Evolutionary conservation across 2,113 vertebrate species (phyloP).

Genomic region (Petromus typicus): DNA sequence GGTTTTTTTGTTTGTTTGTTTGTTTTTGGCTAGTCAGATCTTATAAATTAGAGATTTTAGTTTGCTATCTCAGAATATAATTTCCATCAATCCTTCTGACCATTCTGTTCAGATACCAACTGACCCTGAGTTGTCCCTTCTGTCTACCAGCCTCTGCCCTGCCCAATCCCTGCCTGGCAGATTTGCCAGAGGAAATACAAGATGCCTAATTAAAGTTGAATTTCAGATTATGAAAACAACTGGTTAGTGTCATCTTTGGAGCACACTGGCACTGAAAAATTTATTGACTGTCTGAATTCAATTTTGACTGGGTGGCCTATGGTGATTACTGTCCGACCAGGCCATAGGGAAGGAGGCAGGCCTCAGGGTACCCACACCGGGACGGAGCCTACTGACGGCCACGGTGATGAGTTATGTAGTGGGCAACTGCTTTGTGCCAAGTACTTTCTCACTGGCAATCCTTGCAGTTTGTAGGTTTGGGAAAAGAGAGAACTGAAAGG

Average conservation of each 20-base stretch:
- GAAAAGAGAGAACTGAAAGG: neutral
- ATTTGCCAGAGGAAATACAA: neutral
- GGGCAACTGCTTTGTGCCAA: too few species aligned
- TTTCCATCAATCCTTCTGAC: too few species aligned
- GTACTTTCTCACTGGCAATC: neutral
- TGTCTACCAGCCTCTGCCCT: rapidly evolving
- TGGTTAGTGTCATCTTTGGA: too few species aligned
- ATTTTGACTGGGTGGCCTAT: neutral
- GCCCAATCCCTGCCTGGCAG: neutral
- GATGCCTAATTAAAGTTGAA: neutral
- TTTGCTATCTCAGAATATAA: neutral
- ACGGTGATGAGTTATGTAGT: neutral
- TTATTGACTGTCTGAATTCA: neutral
- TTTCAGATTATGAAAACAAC: neutral
- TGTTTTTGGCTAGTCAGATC: neutral
- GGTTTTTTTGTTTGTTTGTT: neutral
- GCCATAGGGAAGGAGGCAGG: neutral
- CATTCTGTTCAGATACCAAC: neutral
- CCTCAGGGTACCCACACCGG: neutral
- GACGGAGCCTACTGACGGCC: neutral
- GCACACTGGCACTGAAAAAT: neutral
- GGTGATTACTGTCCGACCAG: neutral
- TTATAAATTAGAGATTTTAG: neutral
- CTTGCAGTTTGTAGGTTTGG: neutral
- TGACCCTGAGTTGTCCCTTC: neutral